These are phyloP conservation scores for Hyalella azteca DNA, from an alignment of 2,888 invertebrate species.

Conservation along the genomic window DNA sequence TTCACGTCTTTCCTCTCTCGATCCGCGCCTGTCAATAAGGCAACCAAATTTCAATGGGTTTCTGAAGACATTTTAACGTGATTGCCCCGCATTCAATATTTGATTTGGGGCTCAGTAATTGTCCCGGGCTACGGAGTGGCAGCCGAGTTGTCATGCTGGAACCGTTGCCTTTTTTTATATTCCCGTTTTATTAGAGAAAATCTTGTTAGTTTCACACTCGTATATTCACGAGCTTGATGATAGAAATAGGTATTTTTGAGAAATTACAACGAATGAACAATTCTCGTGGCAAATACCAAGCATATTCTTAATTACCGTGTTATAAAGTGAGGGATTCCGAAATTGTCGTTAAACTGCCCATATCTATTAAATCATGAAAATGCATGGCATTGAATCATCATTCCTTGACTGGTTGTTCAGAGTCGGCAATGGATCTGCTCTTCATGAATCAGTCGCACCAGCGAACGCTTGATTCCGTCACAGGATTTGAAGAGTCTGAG, in stretches of 20 bases:
- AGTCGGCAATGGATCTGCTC: neutral
- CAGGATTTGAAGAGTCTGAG: neutral
- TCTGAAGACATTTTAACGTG: slow-evolving; percentile 36
- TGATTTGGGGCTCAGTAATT: slow-evolving; percentile 17
- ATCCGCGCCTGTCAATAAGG: slow-evolving; percentile 22
- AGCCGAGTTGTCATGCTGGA: neutral
- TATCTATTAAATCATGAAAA: no score
- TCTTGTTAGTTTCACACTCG: no score
- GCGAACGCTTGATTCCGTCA: slow-evolving; percentile 7
- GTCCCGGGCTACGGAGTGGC: neutral
- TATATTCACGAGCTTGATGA: no score
- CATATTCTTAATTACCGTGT: no score
- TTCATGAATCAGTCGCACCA: neutral
- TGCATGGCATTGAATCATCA: no score
- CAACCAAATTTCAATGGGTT: slow-evolving; percentile 34
- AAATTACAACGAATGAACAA: no score
- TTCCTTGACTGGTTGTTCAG: neutral
- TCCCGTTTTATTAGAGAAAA: no score
- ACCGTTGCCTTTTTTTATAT: no score
- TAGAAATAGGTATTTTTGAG: no score
- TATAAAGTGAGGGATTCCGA: no score
- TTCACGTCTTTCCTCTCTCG: neutral
- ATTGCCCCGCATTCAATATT: slow-evolving; percentile 32
- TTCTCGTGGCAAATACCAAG: no score
- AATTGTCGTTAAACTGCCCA: no score